A percentile compares a stretch with the other conserved stretches of the same genome.
These are phyloP conservation scores for Drosophila prostipennis DNA, from an alignment of 2,888 invertebrate species.

Conservation along the genomic window DNA sequence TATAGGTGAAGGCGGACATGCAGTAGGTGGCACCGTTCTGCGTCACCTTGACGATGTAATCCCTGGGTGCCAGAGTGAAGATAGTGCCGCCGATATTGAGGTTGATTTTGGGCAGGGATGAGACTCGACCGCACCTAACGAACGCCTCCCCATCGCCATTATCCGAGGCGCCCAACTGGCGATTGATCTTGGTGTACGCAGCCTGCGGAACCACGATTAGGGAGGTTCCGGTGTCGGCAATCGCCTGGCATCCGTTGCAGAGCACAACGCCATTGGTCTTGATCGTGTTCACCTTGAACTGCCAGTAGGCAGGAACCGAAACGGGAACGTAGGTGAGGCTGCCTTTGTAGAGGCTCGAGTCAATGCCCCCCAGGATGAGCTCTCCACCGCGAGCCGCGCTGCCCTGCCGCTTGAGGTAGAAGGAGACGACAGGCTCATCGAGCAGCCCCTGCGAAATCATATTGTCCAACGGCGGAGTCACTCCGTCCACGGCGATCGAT, in stretches of 20 bases:
- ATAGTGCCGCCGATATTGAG: constrained; percentile 89
- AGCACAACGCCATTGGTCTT: constrained; percentile 85
- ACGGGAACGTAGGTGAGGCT: constrained; percentile 89
- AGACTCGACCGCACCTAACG: constrained; percentile 90
- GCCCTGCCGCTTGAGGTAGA: constrained; percentile 93
- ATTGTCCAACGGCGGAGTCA: constrained; percentile 95
- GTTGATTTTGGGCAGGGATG: constrained; percentile 90
- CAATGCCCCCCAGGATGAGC: constrained; percentile 95
- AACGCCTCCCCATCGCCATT: constrained; percentile 24
- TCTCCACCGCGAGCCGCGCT: constrained; percentile 90
- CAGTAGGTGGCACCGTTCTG: constrained; percentile 87
- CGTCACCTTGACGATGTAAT: constrained; percentile 88
- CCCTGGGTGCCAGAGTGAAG: constrained; percentile 90
- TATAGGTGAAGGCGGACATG: constrained; percentile 93
- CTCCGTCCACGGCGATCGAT: constrained; percentile 93
- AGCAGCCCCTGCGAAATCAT: constrained; percentile 92
- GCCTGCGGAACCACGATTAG: constrained; percentile 88
- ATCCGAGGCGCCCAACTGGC: not conserved
- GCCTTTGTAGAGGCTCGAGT: constrained; percentile 91
- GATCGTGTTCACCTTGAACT: constrained; percentile 93
- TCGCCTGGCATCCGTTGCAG: constrained; percentile 86
- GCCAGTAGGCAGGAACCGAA: constrained; percentile 95
- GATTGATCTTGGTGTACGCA: constrained; percentile 13
- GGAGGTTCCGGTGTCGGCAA: constrained; percentile 97
- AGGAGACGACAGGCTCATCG: constrained; percentile 92